Evolutionary conservation across 2,113 vertebrate species (phyloP).

Genomic region (Pterocles gutturalis): DNA sequence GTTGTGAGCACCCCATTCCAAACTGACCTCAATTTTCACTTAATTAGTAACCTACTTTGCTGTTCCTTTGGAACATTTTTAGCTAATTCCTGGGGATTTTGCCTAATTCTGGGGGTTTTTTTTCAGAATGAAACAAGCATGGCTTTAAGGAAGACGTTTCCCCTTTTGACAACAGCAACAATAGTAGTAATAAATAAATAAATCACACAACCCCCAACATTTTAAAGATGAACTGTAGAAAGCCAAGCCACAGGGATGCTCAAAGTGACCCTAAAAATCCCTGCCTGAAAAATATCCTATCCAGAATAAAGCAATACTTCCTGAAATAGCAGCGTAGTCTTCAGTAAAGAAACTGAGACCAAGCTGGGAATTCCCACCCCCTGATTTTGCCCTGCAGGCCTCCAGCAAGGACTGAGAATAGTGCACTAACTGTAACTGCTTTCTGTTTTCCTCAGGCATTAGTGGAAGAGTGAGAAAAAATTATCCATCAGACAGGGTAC

Average conservation of each 20-base stretch:
- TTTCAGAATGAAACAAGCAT: not conserved
- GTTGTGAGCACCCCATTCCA: not conserved
- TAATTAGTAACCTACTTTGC: slow-evolving; percentile 60
- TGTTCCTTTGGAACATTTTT: slow-evolving; percentile 30
- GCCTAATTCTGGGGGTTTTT: not conserved
- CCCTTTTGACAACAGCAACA: not conserved
- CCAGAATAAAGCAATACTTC: not conserved
- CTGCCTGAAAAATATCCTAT: not conserved
- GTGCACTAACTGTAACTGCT: not conserved
- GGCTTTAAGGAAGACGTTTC: not conserved
- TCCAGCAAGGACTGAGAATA: not conserved
- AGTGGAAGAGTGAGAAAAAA: not conserved
- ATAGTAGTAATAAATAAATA: not conserved
- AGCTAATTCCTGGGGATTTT: slow-evolving; percentile 55
- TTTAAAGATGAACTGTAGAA: not conserved
- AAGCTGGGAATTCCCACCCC: not conserved
- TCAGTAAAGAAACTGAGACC: not conserved
- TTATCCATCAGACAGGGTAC: not conserved
- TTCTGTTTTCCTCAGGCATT: not conserved
- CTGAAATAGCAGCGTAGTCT: not conserved
- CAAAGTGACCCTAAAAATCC: not conserved
- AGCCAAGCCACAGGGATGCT: not conserved
- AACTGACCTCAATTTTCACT: slow-evolving; percentile 47
- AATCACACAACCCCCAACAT: not conserved
- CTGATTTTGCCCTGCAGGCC: not conserved